Evolutionary conservation across 2,113 vertebrate genomes (phyloP), one percentile per base, ranked within the genome.

Genomic region (Burhinus bistriatus): DNA sequence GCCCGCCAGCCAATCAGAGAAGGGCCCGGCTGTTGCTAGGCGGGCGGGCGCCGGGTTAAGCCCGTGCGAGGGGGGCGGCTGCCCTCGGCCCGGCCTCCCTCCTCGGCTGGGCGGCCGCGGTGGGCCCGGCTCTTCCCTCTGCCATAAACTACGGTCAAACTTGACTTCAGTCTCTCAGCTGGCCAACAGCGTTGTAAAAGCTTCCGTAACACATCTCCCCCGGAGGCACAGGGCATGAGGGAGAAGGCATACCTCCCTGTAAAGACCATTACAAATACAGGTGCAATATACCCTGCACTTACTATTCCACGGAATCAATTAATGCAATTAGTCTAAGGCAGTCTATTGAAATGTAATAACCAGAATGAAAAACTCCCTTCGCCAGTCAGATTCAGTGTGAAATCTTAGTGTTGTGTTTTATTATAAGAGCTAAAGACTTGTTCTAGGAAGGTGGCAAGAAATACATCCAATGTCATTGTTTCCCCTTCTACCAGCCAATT

Each of bases 101-200:
- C 29, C 2, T 21, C 5, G 14, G 17, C 12, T 6, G 5, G 12
- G 20, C 14, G 19, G 13, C 9, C 6, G 9, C 6, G 26, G 23
- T 2, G 26, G 38, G 20, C 15, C 5, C 2, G 2, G 51, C 44
- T 5, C 10, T 5, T 6, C 5, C n/a, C 15, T 12, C 10, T 3
- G 2, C 8, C 30, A 1, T 1, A 2, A 32, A 8, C 27, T 7
- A 1, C 3, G 5, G 17, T 11, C 22, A 7, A 15, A 15, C 27
- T 5, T 0, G 29, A 0, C 5, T 2, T 4, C 2, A 1, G 2
- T 5, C 2, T 22, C 9, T 7, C 7, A 1, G 36, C 52, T n/a
- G 68, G 51, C 22, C 47, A 0, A 1, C 18, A 1, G 5, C 38
- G 0, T 2, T 13, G 29, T 9, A 4, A 29, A 51, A 27, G 4